phyloP scores from a whole-genome alignment of 2,888 invertebrate genomes.

The Pelosia muscerda region DNA sequence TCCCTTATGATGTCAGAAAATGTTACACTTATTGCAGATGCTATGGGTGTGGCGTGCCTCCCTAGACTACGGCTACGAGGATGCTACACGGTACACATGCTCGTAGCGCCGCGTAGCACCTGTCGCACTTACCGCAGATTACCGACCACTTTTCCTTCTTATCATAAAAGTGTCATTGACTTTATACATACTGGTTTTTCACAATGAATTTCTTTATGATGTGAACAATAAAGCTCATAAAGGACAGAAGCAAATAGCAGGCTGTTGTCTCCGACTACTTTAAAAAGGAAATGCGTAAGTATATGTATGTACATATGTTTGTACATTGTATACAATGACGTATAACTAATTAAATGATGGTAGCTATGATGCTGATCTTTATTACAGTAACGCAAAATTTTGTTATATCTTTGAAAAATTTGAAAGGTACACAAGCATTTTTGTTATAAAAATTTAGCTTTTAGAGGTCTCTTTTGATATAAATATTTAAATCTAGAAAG shows the following conservation, averaged over 20 bases:
- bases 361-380: no score
- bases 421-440: neutral
- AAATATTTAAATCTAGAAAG: conserved; percentile 13
- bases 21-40: conserved; percentile 15
- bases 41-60: neutral
- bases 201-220: conserved; percentile 33
- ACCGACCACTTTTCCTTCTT: conserved; percentile 61
- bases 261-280: neutral
- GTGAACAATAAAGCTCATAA: conserved; percentile 8
- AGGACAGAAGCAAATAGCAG: neutral
- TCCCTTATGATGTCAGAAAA: conserved; percentile 18
- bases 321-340: neutral
- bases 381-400: neutral
- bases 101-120: conserved; percentile 72
- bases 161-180: conserved; percentile 62
- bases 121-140: conserved; percentile 71
- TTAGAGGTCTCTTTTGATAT: conserved; percentile 1
- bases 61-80: conserved; percentile 1
- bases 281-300: neutral
- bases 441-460: neutral
- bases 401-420: neutral
- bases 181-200: conserved; percentile 43
- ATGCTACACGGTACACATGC: conserved; percentile 34
- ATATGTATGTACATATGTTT: neutral
- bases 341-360: neutral